phyloP scores from a whole-genome alignment of 1,140 invertebrate genomes.

The Drusus annulatus region DNA sequence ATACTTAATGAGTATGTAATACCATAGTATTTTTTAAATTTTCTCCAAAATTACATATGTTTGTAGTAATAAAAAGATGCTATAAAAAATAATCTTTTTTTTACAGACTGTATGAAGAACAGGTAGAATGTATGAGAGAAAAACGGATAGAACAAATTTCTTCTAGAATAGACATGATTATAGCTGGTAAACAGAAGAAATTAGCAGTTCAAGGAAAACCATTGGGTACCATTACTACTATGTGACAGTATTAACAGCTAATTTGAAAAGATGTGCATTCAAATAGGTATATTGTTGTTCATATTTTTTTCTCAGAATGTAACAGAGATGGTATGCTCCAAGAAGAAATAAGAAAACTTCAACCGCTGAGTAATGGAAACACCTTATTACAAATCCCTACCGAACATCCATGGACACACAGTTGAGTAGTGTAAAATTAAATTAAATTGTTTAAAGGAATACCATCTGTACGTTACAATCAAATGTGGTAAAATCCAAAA shows the following conservation, averaged over 20 bases:
- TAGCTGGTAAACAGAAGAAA: slow-evolving; percentile 69
- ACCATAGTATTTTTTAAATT: too few species aligned
- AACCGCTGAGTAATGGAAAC: slow-evolving; percentile 68
- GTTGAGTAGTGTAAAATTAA: slow-evolving; percentile 26
- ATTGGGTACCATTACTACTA: slow-evolving; percentile 12
- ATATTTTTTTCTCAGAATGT: slow-evolving; percentile 61
- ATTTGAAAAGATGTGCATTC: neutral
- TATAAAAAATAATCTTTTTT: slow-evolving; percentile 12
- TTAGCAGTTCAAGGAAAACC: slow-evolving; percentile 64
- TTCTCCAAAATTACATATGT: too few species aligned
- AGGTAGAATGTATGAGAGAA: slow-evolving; percentile 73
- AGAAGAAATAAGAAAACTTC: slow-evolving; percentile 76
- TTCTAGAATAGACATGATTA: slow-evolving; percentile 69
- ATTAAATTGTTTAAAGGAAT: neutral
- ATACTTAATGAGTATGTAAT: neutral
- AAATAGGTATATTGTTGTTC: neutral
- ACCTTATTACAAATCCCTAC: slow-evolving; percentile 72
- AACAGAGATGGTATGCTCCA: slow-evolving; percentile 73
- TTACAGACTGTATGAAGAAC: slow-evolving; percentile 67
- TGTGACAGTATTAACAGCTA: neutral
- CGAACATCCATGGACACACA: slow-evolving; percentile 60
- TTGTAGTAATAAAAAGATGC: too few species aligned
- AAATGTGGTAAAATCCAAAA: too few species aligned
- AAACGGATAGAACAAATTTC: slow-evolving; percentile 72
- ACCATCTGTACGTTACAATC: too few species aligned